phyloP scores from a whole-genome alignment of 1,140 invertebrate species.

The Aphelinus certus region DNA sequence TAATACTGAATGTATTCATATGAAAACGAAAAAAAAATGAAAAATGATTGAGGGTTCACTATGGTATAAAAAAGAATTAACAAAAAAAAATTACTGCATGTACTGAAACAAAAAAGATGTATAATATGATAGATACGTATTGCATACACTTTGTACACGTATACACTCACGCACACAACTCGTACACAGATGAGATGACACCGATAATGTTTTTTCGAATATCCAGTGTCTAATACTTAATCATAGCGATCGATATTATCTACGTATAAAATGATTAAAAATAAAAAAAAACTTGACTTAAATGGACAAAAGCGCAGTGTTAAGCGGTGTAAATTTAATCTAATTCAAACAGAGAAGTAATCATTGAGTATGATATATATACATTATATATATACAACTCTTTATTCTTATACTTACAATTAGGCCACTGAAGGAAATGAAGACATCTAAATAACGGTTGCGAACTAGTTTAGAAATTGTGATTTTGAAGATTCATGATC shows the following conservation, averaged over 20 bases:
- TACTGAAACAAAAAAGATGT: slow-evolving; percentile 12
- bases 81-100: slow-evolving; percentile 33
- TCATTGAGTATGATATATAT: slow-evolving; percentile 56
- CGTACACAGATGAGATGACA: slow-evolving; percentile 41
- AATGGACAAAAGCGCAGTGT: slow-evolving; percentile 19
- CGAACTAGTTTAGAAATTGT: not conserved
- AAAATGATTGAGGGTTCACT: slow-evolving; percentile 3
- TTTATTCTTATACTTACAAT: slow-evolving; percentile 59
- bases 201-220: slow-evolving; percentile 61
- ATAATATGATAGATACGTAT: slow-evolving; percentile 1
- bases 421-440: slow-evolving; percentile 7
- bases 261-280: slow-evolving; percentile 56
- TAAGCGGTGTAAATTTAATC: not conserved
- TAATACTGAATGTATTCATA: slow-evolving; percentile 59
- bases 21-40: slow-evolving; percentile 28
- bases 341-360: slow-evolving; percentile 44
- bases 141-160: slow-evolving; percentile 8
- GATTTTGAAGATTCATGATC: not conserved
- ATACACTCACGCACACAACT: slow-evolving; percentile 5
- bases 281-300: slow-evolving; percentile 46
- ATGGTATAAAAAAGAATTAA: slow-evolving; percentile 17
- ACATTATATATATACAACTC: slow-evolving; percentile 20
- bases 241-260: slow-evolving; percentile 62
- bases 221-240: slow-evolving; percentile 62
- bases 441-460: slow-evolving; percentile 16